Base-by-base conservation (phyloP, 2,113 vertebrate genomes). In the Colossoma macropomum region DNA sequence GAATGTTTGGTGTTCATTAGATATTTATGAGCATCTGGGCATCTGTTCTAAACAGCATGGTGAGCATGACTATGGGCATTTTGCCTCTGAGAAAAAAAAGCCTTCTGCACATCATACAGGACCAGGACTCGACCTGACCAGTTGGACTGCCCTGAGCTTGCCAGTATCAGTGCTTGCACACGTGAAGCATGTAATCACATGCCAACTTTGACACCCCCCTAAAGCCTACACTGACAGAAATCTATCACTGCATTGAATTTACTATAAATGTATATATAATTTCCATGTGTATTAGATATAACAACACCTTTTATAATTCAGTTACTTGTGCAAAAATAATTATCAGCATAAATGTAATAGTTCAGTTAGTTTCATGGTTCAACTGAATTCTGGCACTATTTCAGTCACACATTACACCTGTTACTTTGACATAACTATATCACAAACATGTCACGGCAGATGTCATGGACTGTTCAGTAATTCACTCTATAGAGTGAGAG, bases 1-100 rank as follows among this genome's bases (percentile, higher is more conserved):
- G 38, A 85, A 85, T 83, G 71, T 80, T 77, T 63, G 45, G 23
- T n/a, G 59, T 38, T 77, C 75, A 81, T 85, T 81, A 81, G 25
- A 50, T 85, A 85, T 85, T 85, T 85, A 87, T 85, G 77, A 87
- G 72, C 80, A 87, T 79, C 71, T 85, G 81, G 84, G 65, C 34
- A 59, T 71, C 32, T 69, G 25, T 56, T 60, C 25, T 54, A 59
- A 60, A 48, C 41, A 75, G 50, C 84, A 79, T 71, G 41, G 59
- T 54, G n/a, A 56, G 56, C 30, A 25, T 80, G 73, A 77, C 65
- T 68, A 52, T 71, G 66, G 19, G 52, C 27, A 80, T 48, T 79
- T 17, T 75, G 16, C n/a, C 10, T 74, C 52, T 19, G 25, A 54
- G 28, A 76, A 52, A 56, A 38, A 45, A 45, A 45, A 45, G 41